These are phyloP conservation scores for Chondrilla cf. caribensis DNA, from an alignment of 37 sponge, comb jelly and placozoan genomes.

Conservation along the genomic window DNA sequence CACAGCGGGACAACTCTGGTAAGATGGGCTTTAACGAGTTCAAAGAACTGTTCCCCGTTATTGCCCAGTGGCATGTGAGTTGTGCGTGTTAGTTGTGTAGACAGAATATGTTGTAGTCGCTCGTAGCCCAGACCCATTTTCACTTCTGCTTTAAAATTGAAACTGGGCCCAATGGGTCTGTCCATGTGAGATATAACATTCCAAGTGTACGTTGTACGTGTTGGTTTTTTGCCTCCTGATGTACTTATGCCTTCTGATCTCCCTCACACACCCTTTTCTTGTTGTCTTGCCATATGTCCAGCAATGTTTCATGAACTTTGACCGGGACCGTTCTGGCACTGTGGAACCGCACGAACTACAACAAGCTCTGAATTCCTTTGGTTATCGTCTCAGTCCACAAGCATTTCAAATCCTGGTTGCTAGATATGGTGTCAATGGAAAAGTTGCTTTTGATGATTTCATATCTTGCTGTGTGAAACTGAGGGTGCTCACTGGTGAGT, in stretches of 20 bases:
- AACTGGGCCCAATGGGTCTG: too few relatives aligned
- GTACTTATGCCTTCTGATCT: not conserved
- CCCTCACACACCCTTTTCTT: not conserved
- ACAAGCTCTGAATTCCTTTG: conserved; percentile 67
- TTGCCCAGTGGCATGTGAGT: conserved; percentile 81
- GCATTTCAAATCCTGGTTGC: conserved; percentile 46
- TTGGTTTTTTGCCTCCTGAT: too few relatives aligned
- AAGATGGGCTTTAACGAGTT: conserved; percentile 94
- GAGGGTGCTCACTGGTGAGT: conserved; percentile 68
- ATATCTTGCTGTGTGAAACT: conserved; percentile 62
- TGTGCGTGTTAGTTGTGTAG: too few relatives aligned
- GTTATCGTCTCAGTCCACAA: conserved; percentile 59
- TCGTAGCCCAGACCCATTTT: too few relatives aligned
- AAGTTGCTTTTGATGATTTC: conserved; percentile 75
- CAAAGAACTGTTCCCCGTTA: conserved; percentile 80
- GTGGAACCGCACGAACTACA: conserved; percentile 78
- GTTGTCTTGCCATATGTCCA: not conserved
- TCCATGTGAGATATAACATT: too few relatives aligned
- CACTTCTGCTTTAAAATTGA: too few relatives aligned
- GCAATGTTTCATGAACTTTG: conserved; percentile 63
- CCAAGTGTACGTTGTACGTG: too few relatives aligned
- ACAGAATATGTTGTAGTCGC: too few relatives aligned
- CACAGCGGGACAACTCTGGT: conserved; percentile 66
- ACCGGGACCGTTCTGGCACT: conserved; percentile 74
- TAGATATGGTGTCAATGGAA: conserved; percentile 63